Percentiles rank a stretch among this genome's conserved stretches.
phyloP scores from a whole-genome alignment of 2,113 vertebrate species.

The Nannospalax galili region DNA sequence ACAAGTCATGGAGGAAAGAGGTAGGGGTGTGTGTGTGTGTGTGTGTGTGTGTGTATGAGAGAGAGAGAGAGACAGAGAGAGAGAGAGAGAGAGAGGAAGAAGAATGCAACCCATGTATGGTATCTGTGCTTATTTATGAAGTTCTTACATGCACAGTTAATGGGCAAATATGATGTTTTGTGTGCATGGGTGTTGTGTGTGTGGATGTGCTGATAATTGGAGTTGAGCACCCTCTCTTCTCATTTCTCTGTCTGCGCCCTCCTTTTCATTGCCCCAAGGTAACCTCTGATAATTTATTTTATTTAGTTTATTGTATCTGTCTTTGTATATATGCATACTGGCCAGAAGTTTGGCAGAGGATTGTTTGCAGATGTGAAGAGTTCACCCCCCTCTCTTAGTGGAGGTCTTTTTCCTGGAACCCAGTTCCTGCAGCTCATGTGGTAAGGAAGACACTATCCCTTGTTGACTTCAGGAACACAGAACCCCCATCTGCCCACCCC shows the following conservation, averaged over 20 bases:
- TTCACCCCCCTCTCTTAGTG: neutral
- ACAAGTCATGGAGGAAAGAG: neutral
- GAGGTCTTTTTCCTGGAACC: constrained; percentile 32
- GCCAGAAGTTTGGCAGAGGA: constrained; percentile 32
- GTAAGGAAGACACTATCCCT: neutral
- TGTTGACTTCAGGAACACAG: neutral
- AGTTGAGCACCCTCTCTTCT: neutral
- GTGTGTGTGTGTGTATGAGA: too few species aligned
- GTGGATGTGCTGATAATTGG: neutral
- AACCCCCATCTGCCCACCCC: neutral
- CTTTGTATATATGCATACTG: neutral
- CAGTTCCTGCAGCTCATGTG: neutral
- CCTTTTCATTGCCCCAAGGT: neutral
- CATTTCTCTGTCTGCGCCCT: neutral
- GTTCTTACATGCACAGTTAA: neutral
- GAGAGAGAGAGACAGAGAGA: too few species aligned
- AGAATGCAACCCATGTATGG: too few species aligned
- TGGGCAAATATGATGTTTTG: neutral
- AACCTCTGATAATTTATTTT: constrained; percentile 7
- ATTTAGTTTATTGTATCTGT: constrained; percentile 32
- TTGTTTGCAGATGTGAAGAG: constrained; percentile 41
- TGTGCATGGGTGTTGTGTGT: neutral
- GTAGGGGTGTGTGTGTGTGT: neutral
- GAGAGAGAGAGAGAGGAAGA: too few species aligned
- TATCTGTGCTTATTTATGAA: too few species aligned